Conservation (phyloP, 2,888 invertebrate genomes). For the Gastrophysa polygoni region DNA sequence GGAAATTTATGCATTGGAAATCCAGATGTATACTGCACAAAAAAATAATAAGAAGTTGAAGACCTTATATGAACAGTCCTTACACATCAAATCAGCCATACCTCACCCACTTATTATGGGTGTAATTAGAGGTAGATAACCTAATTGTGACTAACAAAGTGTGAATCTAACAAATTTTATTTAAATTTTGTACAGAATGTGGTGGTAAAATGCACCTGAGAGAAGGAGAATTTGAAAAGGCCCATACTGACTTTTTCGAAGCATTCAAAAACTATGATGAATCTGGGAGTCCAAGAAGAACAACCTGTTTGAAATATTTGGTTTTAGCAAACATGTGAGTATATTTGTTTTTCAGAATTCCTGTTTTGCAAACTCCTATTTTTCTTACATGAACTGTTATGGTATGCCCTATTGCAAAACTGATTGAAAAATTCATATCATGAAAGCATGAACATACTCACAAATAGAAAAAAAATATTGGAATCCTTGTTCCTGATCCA, state of each 20-base stretch:
- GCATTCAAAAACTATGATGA: conserved; percentile 99
- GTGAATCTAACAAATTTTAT: conserved; percentile 8
- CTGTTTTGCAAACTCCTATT: no score
- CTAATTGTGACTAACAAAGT: not conserved
- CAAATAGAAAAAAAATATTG: no score
- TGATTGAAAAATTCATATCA: no score
- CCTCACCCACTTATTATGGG: conserved; percentile 99
- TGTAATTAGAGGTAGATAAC: conserved; percentile 83
- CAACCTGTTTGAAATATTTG: conserved; percentile 96
- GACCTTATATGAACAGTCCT: conserved; percentile 95
- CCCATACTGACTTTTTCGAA: conserved; percentile 99
- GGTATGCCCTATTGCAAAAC: no score
- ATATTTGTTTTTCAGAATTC: conserved; percentile 22
- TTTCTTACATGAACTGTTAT: no score
- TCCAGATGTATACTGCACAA: conserved; percentile 99
- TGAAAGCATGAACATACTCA: no score
- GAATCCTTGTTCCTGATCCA: no score
- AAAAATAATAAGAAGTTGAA: conserved; percentile 98
- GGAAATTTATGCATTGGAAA: conserved; percentile 98
- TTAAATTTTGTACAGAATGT: conserved; percentile 71
- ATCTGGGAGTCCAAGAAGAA: conserved; percentile 94
- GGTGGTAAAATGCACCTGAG: conserved; percentile 99
- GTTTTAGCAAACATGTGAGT: conserved; percentile 98
- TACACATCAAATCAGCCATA: conserved; percentile 98
- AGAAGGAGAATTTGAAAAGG: conserved; percentile 98